phyloP scores from a whole-genome alignment of 53 echinoderm and acorn worm species.

The Holothuria scabra region DNA sequence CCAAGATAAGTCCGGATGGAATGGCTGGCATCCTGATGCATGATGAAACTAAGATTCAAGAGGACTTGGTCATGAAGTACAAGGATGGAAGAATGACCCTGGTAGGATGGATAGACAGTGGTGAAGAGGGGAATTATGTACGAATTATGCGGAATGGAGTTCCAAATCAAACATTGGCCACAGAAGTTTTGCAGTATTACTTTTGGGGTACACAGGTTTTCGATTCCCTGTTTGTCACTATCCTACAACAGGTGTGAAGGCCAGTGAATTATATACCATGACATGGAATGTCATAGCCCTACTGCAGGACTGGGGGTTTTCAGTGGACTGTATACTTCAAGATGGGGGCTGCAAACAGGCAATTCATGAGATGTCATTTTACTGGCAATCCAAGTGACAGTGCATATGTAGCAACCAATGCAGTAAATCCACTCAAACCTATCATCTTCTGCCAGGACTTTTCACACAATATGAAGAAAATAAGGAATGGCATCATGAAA shows the following conservation, averaged over 20 bases:
- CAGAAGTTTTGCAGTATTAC: constrained; percentile 3
- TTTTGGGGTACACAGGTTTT: constrained; percentile 46
- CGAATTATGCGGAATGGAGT: not conserved
- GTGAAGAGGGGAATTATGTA: constrained; percentile 18
- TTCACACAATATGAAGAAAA: constrained; percentile 43
- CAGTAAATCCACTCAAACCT: not conserved
- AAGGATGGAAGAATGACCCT: not conserved
- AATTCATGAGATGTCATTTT: constrained; percentile 42
- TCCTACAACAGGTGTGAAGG: constrained; percentile 17
- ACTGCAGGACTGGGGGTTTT: constrained; percentile 2
- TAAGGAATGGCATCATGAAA: constrained; percentile 23
- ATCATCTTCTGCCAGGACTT: constrained; percentile 23
- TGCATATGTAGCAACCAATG: not conserved
- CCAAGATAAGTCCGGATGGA: not conserved
- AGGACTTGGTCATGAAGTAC: constrained; percentile 24
- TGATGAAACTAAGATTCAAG: constrained; percentile 47
- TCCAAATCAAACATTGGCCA: not conserved
- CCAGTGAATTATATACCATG: constrained; percentile 22
- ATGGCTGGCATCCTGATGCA: not conserved
- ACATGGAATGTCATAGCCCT: constrained; percentile 21
- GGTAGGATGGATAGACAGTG: constrained; percentile 19
- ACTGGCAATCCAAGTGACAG: not conserved
- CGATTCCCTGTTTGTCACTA: constrained; percentile 37
- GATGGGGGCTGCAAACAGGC: constrained; percentile 27
- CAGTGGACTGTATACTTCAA: constrained; percentile 12